A percentile compares a stretch with the other conserved stretches of the same genome.
These are phyloP conservation scores for Halictus rubicundus DNA, from an alignment of 1,140 invertebrate genomes.

Conservation along the genomic window DNA sequence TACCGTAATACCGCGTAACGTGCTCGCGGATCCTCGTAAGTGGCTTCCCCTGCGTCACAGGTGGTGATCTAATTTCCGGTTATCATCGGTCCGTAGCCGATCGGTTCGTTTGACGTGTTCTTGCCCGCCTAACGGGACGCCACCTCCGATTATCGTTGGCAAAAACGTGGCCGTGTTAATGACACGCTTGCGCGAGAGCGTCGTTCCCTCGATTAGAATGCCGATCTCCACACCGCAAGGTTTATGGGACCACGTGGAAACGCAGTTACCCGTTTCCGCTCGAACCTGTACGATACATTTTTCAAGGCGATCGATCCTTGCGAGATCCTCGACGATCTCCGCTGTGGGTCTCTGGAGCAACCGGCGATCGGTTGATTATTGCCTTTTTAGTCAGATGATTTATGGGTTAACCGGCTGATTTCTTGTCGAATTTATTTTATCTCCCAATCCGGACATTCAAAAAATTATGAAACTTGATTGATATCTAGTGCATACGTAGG, in stretches of 20 bases:
- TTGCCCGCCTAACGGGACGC: slow-evolving; percentile 14
- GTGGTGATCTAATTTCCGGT: slow-evolving; percentile 57
- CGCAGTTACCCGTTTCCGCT: not conserved
- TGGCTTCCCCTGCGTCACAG: slow-evolving; percentile 3
- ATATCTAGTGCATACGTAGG: no score
- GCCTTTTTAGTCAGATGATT: no score
- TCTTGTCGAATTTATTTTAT: no score
- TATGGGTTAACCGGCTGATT: no score
- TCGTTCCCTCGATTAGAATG: slow-evolving; percentile 3
- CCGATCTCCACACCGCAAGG: not conserved
- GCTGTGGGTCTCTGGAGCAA: no score
- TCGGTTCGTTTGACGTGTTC: slow-evolving; percentile 5
- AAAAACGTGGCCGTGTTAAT: slow-evolving; percentile 3
- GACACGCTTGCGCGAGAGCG: not conserved
- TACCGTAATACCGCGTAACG: slow-evolving; percentile 41
- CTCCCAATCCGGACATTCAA: no score
- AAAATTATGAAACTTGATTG: no score
- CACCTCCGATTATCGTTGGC: slow-evolving; percentile 13
- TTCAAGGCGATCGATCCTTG: not conserved
- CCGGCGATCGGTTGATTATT: no score
- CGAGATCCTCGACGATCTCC: not conserved
- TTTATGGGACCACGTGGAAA: not conserved
- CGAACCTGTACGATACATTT: not conserved
- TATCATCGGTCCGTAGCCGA: slow-evolving; percentile 27
- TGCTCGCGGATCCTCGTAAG: not conserved